These are phyloP conservation scores for Eufriesea mexicana DNA, from an alignment of 1,140 invertebrate genomes.

Conservation along the genomic window DNA sequence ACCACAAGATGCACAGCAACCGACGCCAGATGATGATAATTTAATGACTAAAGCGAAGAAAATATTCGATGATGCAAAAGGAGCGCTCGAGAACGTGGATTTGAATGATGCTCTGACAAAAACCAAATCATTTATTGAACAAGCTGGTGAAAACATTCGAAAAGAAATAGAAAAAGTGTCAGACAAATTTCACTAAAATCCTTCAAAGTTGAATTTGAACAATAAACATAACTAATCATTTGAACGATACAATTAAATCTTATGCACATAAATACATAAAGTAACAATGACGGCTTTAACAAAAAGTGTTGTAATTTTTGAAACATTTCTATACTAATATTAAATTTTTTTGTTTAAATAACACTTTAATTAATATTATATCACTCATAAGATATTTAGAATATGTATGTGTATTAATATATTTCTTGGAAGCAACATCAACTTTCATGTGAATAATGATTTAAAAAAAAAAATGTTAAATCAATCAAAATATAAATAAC, in stretches of 20 bases:
- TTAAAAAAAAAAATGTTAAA: neutral
- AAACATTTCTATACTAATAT: neutral
- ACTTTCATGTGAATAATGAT: neutral
- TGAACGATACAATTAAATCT: too few species aligned
- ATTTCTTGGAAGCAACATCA: neutral
- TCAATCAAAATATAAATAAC: neutral
- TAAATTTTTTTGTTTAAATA: neutral
- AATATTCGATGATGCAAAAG: neutral
- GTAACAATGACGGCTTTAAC: neutral
- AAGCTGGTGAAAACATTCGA: constrained; percentile 8
- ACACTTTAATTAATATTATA: neutral
- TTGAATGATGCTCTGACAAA: constrained; percentile 6
- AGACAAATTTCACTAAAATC: neutral
- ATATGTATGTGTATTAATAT: neutral
- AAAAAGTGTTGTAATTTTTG: neutral
- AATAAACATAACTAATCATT: neutral
- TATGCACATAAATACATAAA: neutral
- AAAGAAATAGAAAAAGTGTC: constrained; percentile 21
- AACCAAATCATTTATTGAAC: neutral
- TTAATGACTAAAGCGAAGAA: neutral
- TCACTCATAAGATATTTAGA: neutral
- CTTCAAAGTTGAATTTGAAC: too few species aligned
- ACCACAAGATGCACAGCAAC: neutral
- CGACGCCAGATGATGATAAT: neutral
- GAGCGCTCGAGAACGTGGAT: neutral